A percentile compares a stretch with the other conserved stretches of the same genome.
These are phyloP conservation scores for Myotis daubentonii DNA, from an alignment of 2,797 vertebrate species.

Conservation along the genomic window DNA sequence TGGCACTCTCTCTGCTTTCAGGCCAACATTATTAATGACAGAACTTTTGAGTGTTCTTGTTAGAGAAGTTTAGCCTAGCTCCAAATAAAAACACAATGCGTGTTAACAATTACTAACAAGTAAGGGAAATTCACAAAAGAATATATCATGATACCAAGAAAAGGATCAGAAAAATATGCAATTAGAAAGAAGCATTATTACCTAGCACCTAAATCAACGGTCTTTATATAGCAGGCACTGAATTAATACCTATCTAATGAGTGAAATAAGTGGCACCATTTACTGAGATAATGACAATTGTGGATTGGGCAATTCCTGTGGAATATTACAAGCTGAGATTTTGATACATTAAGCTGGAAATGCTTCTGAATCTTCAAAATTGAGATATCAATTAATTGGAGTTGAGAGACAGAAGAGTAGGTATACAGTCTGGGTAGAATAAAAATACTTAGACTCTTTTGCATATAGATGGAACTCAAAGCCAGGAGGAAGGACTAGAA, in stretches of 20 bases:
- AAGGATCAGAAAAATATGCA: not conserved
- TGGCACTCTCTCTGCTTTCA: not conserved
- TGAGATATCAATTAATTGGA: not conserved
- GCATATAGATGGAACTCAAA: not conserved
- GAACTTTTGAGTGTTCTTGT: not conserved
- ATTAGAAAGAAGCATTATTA: not conserved
- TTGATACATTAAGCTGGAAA: not conserved
- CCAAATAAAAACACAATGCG: not conserved
- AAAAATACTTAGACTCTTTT: not conserved
- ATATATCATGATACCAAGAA: not conserved
- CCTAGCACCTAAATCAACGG: not conserved
- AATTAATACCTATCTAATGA: not conserved
- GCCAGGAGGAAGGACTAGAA: not conserved
- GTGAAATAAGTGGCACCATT: not conserved
- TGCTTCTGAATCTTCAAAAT: not conserved
- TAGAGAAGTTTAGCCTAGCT: not conserved
- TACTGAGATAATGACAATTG: not conserved
- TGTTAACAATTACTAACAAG: not conserved
- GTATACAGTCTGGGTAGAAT: not conserved
- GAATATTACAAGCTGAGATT: not conserved
- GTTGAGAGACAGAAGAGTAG: not conserved
- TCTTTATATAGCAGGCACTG: not conserved
- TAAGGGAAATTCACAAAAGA: not conserved
- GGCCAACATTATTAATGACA: not conserved
- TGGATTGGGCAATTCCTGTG: not conserved